Evolutionary conservation across 2,113 vertebrate genomes (phyloP).

Genomic region (Pygoscelis adeliae): DNA sequence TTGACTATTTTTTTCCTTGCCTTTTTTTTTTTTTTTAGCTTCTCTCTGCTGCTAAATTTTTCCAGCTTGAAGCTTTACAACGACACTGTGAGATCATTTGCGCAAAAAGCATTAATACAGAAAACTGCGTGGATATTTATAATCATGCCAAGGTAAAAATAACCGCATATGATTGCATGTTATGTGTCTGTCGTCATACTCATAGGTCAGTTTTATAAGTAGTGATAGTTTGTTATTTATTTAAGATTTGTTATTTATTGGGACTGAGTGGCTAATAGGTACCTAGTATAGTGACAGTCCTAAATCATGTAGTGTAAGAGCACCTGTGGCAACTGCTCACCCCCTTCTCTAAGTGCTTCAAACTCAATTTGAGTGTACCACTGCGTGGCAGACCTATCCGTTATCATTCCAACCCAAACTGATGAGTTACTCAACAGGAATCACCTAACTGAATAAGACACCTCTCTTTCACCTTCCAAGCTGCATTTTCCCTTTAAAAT

Average conservation of each 20-base stretch:
- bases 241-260: not conserved
- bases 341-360: not conserved
- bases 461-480: not conserved
- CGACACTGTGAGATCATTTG: slow-evolving; percentile 99
- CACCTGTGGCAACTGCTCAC: not conserved
- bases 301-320: not conserved
- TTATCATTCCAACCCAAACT: not conserved
- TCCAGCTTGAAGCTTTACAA: slow-evolving; percentile 96
- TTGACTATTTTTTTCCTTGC: slow-evolving; percentile 18
- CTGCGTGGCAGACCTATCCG: not conserved
- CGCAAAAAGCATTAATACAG: slow-evolving; percentile 94
- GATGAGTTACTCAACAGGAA: not conserved
- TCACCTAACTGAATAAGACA: not conserved
- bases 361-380: not conserved
- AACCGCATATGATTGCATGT: not conserved
- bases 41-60: slow-evolving; percentile 96
- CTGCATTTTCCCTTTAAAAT: not conserved
- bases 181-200: not conserved
- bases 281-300: not conserved
- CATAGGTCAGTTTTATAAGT: not conserved
- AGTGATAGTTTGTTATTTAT: not conserved
- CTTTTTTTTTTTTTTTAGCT: slow-evolving; percentile 77
- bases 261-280: not conserved
- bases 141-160: slow-evolving; percentile 93
- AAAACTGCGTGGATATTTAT: slow-evolving; percentile 97